Base-by-base conservation (phyloP, 2,797 vertebrate species). In the Garrulus glandarius region DNA sequence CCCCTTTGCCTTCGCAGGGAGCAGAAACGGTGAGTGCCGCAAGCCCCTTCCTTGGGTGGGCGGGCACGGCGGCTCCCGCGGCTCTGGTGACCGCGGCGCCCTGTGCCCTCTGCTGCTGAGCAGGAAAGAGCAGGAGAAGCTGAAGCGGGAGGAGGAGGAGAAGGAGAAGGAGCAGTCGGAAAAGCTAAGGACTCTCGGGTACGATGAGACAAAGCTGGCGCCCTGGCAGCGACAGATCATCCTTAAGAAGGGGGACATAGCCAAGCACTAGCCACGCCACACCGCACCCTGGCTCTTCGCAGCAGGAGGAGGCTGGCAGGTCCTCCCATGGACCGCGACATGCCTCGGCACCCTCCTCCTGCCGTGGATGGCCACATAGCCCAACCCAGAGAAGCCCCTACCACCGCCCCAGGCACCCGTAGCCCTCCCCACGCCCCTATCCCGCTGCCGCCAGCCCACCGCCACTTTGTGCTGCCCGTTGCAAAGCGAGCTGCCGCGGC, bases 171-270 rank as follows among this genome's bases (percentile, higher is more conserved):
- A 98, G 11, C 99, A 99, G 97, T 98, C 97, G 27, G 99, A 99
- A 97, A 99, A 98, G 96, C 98, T 99, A 97, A 98, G 99, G 92
- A 99, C 98, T 92, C 97, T 99, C 69, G 99, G 99, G 95, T 99
- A 99, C 32, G 99, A 99, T 29, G 99, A 99, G 96, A 98, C 98
- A 96, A 99, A 99, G 97, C 98, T 99, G 97, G 99, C 99, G 1
- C 99, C 99, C 50, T 99, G 99, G 99, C 99, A 99, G 97, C 98
- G 99, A 95, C 99, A 99, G 98, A 98, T 99, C 96, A 99, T 99
- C 97, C 98, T 99, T 96, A 99, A 99, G 98, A 99, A 99, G 97
- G 99, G 99, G 94, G 99, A 99, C 93, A 98, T 99, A 97, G 98
- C 98, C 87, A 99, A 99, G 98, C 97, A 99, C 97, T 99, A 98